Base-by-base conservation (phyloP, 92 coral and sea anemone genomes). In the Heteractis magnifica region DNA sequence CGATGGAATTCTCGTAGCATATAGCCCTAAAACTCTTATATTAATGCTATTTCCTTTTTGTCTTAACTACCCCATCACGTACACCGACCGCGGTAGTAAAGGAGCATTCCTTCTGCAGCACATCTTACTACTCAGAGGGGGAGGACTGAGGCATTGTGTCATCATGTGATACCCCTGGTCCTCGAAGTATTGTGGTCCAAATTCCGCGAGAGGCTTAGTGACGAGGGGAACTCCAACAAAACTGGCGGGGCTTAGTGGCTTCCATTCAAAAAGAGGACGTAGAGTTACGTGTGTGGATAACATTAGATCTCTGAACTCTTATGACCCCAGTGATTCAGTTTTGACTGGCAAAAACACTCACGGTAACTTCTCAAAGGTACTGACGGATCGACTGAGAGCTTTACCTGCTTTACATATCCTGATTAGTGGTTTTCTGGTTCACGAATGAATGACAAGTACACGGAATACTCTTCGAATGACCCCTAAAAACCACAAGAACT, bases 1-100 rank as follows among this genome's bases (percentile, higher is more conserved):
- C 73, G 50, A 68, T 68, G 73, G 73, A 68, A 68, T 68, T 68
- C 26, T 26, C 73, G 14, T n/a, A 68, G 15, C 73, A 26, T 68
- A 68, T 15, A 10, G 5, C 44, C 23, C 23, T 20, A 68, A 68
- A 68, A 68, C 1, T 68, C 50, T 68, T 68, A 68, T 23, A 15
- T 68, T 68, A 68, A 23, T 68, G 10, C 49, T 14, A 68, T 26
- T 68, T 68, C 73, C 73, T 68, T 26, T 68, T 68, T 68, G 73
- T 13, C 11, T 68, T 68, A 68, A 68, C 73, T 18, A 68, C 23
- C 73, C 16, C 48, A 68, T 20, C 73, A 68, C 73, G 73, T 68
- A 68, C 70, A 62, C 23, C 20, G 10, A 10, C 20, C 23, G 44
- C 44, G 44, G 44, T 2, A 34, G 44, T 34, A 16, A 62, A 6